These are phyloP conservation scores for Lasioglossum zephyrum DNA, from an alignment of 2,888 invertebrate species.

Conservation along the genomic window DNA sequence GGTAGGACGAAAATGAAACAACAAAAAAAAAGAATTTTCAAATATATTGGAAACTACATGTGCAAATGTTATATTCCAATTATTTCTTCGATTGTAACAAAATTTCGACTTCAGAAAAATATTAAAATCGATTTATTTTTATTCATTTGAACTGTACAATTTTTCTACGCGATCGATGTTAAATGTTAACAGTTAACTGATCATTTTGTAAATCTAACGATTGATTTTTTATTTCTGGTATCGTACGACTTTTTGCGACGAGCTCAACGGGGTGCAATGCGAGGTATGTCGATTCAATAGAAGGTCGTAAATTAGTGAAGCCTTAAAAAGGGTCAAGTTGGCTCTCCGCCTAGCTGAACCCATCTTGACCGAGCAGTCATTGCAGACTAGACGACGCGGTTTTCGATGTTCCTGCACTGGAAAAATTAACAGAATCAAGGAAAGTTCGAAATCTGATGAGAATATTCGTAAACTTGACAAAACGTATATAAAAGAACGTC, in stretches of 20 bases:
- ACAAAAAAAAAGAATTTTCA: background rate
- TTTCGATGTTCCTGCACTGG: background rate
- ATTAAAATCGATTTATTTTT: background rate
- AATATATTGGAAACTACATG: background rate
- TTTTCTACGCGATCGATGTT: background rate
- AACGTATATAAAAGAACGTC: background rate
- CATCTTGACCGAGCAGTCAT: slow-evolving; percentile 1
- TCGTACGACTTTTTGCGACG: background rate
- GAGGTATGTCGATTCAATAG: background rate
- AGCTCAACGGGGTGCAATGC: background rate
- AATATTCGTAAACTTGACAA: background rate
- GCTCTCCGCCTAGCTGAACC: background rate
- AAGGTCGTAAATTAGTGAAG: slow-evolving; percentile 8
- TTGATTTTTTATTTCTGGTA: background rate
- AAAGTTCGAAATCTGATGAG: too few species aligned
- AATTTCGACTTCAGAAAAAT: background rate
- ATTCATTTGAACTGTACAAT: background rate
- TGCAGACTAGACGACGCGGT: background rate
- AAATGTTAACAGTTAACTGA: background rate
- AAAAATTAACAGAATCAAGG: background rate
- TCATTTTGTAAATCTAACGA: background rate
- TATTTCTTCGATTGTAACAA: background rate
- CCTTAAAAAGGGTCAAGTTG: slow-evolving; percentile 7
- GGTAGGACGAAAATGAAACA: background rate
- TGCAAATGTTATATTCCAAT: background rate